Evolutionary conservation across 2,888 invertebrate genomes (phyloP), one percentile per base, ranked within the genome.

Genomic region (Coremacera marginata): DNA sequence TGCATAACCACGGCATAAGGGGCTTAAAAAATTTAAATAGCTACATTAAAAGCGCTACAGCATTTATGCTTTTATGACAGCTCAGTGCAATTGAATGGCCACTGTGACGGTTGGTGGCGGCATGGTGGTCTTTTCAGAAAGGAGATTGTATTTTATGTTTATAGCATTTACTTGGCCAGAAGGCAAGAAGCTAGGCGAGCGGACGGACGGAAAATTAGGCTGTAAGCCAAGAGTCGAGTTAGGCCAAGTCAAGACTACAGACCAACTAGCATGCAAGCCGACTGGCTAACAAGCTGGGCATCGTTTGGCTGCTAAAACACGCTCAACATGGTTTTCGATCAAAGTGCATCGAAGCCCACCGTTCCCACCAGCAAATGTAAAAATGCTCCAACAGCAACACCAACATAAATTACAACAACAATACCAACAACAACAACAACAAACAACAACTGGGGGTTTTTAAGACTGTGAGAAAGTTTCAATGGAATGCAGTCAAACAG

Each of bases 381-480:
- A 74, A 44, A 70, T 75, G 75, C 75, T 75, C 49, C 76, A 52
- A 11, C 76, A 71, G 51, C 75, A 76, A 71, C 37, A 55, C 51
- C 27, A 25, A n/a, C 63, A 63, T 27, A 73, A 65, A 63, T 22
- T 60, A 78, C 70, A 80, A 55, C 77, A 77, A 72, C 79, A 79
- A 65, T 68, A 77, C 63, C 62, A 62, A 73, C 79, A 79, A 65
- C 72, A 77, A 70, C 62, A 62, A 73, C 62, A 68, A 51, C 19
- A 31, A 63, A 55, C 70, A 51, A 79, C 77, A 60, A 77, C 80
- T 79, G 79, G 78, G 80, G 77, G 80, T 80, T 81, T 81, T 81
- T 77, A 80, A 83, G 82, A 88, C 87, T 89, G 88, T 89, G 89
- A 89, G 88, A 88, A 88, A 88, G 88, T 88, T 88, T 88, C 86